Evolutionary conservation across 2,797 vertebrate species (phyloP).

Genomic region (Leucoraja ocellata): DNA sequence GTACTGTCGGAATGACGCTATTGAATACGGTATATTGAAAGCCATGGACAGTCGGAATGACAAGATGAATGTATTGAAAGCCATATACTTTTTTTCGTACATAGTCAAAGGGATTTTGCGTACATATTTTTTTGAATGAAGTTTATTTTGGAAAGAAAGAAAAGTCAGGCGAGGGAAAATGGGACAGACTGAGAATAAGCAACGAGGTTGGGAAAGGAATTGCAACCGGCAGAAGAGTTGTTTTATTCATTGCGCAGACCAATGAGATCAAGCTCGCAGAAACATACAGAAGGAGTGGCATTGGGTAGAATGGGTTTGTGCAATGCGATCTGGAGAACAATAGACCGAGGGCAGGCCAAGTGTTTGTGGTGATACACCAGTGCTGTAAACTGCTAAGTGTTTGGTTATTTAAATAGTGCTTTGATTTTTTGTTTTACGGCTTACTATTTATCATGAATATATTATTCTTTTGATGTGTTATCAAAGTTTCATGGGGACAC

Average conservation of each 20-base stretch:
- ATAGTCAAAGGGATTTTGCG: too few species aligned
- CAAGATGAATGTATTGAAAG: too few species aligned
- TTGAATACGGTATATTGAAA: too few species aligned
- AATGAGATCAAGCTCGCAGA: background rate
- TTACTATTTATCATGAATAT: background rate
- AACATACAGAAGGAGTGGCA: background rate
- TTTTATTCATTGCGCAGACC: background rate
- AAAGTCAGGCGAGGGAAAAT: background rate
- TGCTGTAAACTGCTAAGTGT: background rate
- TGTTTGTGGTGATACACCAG: background rate
- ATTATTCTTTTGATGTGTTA: background rate
- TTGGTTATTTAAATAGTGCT: background rate
- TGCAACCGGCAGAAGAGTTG: background rate
- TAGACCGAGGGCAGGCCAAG: background rate
- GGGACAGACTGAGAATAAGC: background rate
- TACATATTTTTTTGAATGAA: too few species aligned
- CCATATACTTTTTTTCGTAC: too few species aligned
- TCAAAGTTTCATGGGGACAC: background rate
- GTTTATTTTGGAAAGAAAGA: background rate
- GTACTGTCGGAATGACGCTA: too few species aligned
- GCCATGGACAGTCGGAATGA: too few species aligned
- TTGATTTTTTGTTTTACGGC: background rate
- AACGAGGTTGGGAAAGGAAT: background rate
- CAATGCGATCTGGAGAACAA: background rate
- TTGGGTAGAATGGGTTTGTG: background rate